Conservation (phyloP, 2,797 vertebrate genomes). For the Australoheros facetus region DNA sequence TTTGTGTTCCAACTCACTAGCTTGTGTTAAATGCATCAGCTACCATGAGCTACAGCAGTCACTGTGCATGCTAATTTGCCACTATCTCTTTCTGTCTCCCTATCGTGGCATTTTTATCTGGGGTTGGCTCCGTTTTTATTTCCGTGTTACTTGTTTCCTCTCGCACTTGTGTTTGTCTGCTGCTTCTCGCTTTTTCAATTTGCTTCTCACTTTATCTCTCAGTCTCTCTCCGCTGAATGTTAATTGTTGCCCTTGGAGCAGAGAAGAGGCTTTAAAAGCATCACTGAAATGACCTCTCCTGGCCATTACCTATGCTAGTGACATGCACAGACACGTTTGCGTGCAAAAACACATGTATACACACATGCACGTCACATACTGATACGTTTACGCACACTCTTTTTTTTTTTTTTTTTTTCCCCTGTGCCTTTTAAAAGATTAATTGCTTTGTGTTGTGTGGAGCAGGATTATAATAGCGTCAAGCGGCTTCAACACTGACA, state of each 20-base stretch:
- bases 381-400: constrained; percentile 6
- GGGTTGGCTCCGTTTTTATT: constrained; percentile 2
- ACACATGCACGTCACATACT: neutral
- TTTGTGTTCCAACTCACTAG: constrained; percentile 42
- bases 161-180: constrained; percentile 4
- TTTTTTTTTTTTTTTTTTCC: neutral
- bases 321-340: constrained; percentile 5
- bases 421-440: constrained; percentile 75
- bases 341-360: neutral
- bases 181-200: constrained; percentile 35
- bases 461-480: constrained; percentile 69
- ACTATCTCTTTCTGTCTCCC: neutral
- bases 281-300: constrained; percentile 59
- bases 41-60: constrained; percentile 16
- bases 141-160: constrained; percentile 2
- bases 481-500: constrained; percentile 66
- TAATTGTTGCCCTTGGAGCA: constrained; percentile 67
- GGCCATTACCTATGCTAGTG: constrained; percentile 50
- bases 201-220: constrained; percentile 14
- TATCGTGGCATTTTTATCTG: neutral
- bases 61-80: constrained; percentile 35
- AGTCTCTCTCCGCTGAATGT: constrained; percentile 47
- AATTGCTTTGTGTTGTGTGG: constrained; percentile 75
- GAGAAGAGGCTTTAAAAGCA: constrained; percentile 57
- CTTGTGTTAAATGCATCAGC: constrained; percentile 34